These are phyloP conservation scores for Casuarius casuarius DNA, from an alignment of 2,113 vertebrate species.

Conservation along the genomic window DNA sequence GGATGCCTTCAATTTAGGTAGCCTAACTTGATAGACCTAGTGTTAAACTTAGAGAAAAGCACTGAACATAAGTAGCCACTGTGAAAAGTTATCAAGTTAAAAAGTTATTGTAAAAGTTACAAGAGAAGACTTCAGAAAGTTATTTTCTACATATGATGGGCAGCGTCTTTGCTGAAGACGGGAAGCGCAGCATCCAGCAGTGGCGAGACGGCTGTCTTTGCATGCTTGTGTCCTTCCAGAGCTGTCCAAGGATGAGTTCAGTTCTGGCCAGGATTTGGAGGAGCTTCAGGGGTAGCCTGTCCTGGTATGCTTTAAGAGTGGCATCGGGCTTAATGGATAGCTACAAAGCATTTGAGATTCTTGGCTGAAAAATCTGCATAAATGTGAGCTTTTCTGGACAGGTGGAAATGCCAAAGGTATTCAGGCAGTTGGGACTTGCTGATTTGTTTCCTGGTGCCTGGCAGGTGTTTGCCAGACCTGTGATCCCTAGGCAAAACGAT, in stretches of 20 bases:
- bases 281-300: neutral
- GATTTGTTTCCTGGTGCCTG: neutral
- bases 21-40: neutral
- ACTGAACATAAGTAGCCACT: neutral
- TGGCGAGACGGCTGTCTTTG: neutral
- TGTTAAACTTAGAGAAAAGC: neutral
- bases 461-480: neutral
- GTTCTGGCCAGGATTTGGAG: neutral
- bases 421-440: neutral
- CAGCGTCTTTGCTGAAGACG: neutral
- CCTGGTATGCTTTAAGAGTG: neutral
- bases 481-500: neutral
- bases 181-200: neutral
- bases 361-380: neutral
- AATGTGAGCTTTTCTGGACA: neutral
- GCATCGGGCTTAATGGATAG: neutral
- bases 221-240: neutral
- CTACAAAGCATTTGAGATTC: neutral
- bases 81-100: neutral
- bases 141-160: rapidly evolving
- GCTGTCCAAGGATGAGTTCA: neutral
- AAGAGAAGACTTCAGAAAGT: neutral
- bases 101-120: neutral
- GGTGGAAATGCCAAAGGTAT: neutral
- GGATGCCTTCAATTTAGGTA: neutral